phyloP scores from a whole-genome alignment of 1,140 invertebrate genomes.

The Hycleus phaleratus region DNA sequence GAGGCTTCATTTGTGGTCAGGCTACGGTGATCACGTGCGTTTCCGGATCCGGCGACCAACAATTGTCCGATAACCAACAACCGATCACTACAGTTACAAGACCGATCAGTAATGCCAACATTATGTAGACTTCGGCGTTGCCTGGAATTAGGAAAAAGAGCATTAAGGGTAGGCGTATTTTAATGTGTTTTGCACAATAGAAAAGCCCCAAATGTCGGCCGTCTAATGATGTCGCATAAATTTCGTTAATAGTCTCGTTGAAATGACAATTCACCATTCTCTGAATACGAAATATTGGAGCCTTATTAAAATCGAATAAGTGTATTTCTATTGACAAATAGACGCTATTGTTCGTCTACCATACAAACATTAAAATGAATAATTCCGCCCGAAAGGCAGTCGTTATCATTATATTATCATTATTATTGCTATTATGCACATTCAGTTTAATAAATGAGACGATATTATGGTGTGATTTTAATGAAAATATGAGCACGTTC shows the following conservation, averaged over 20 bases:
- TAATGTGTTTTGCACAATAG: neutral
- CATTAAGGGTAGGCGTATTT: neutral
- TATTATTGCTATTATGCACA: too few species aligned
- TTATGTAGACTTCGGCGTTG: conserved; percentile 64
- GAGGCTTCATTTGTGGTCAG: conserved; percentile 44
- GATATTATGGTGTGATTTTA: too few species aligned
- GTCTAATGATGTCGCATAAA: neutral
- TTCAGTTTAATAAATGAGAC: too few species aligned
- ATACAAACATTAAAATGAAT: too few species aligned
- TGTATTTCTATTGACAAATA: too few species aligned
- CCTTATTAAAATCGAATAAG: too few species aligned
- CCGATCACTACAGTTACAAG: conserved; percentile 62
- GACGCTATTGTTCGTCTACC: too few species aligned
- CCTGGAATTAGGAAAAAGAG: conserved; percentile 42
- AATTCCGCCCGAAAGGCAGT: too few species aligned
- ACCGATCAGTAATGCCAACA: conserved; percentile 60
- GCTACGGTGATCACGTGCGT: conserved; percentile 51
- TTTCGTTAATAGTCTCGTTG: neutral
- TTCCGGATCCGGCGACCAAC: conserved; percentile 65
- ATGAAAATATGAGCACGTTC: too few species aligned
- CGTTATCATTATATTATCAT: too few species aligned
- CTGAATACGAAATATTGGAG: too few species aligned
- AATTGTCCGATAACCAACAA: conserved; percentile 67
- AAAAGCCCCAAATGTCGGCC: neutral
- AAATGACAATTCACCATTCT: neutral